A percentile compares a stretch with the other conserved stretches of the same genome.
These are phyloP conservation scores for Rutpela maculata DNA, from an alignment of 2,888 invertebrate genomes.

Conservation along the genomic window DNA sequence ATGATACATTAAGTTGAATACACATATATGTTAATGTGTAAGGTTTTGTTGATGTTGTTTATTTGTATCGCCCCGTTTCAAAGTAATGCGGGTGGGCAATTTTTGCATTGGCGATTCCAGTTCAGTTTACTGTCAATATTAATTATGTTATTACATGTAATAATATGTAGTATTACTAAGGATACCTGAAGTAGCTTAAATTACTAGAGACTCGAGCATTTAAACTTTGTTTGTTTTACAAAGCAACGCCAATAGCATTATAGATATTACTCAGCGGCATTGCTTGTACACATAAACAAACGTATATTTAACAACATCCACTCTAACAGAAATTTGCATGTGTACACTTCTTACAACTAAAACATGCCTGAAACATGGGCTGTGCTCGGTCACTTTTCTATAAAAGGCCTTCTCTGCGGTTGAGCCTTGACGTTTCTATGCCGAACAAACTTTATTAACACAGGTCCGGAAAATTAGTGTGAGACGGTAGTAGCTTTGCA, in stretches of 20 bases:
- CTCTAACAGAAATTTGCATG: constrained; percentile 32
- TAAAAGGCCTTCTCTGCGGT: constrained; percentile 23
- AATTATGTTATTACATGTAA: constrained; percentile 21
- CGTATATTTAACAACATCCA: constrained; percentile 35
- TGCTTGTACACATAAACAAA: constrained; percentile 28
- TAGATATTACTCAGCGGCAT: constrained; percentile 20
- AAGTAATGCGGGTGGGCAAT: neutral
- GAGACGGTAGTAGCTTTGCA: neutral
- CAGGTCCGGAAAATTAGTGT: constrained; percentile 9
- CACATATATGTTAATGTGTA: too few relatives aligned
- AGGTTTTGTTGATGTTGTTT: too few relatives aligned
- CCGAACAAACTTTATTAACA: constrained; percentile 4
- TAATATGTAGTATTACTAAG: neutral
- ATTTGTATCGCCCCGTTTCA: too few relatives aligned
- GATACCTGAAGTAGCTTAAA: neutral
- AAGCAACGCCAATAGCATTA: neutral
- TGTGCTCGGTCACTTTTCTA: constrained; percentile 10
- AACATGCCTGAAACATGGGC: constrained; percentile 17
- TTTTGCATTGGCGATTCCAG: neutral
- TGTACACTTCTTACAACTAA: constrained; percentile 20
- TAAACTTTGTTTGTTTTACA: constrained; percentile 6
- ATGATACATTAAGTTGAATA: too few relatives aligned
- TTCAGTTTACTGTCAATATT: constrained; percentile 8
- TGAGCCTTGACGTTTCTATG: constrained; percentile 1
- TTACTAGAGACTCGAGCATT: neutral